Base-by-base conservation (phyloP, 2,113 vertebrate species). In the Protobothrops mucrosquamatus region DNA sequence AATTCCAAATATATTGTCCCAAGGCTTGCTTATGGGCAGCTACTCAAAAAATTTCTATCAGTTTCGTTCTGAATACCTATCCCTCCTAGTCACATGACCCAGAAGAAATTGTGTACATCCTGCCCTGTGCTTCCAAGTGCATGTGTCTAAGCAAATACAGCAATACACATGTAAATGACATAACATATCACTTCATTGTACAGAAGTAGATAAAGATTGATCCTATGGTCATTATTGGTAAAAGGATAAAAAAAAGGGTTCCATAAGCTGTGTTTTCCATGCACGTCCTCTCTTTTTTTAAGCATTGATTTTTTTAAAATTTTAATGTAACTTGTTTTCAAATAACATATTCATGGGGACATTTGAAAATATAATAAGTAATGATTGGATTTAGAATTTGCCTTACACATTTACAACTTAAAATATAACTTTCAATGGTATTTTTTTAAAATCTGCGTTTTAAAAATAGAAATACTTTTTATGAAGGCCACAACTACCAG, bases 321-420 rank as follows among this genome's bases (percentile, higher is more conserved):
- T 39, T 94, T n/a, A 29, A 23, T 29, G n/a, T 89, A 18, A 7
- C 22, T 43, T 85, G 12, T 46, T 88, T 14, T 23, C 26, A 22
- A 29, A 88, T 18, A 12, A 56, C 51, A 74, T 20, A 11, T 3
- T 24, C 89, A 14, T 43, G 46, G 81, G 23, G 7, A 43, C 46
- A 39, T 57, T 24, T 15, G 9, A 92, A 0, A 91, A 55, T 85
- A 61, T 26, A 9, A 55, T 22, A 39, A 89, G 81, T 88, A 87
- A 4, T 0, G 14, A 22, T 2, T 6, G 91, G 3, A 0, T 3
- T 0, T n/a, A 43, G 6, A 0, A 54, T 6, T 0, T 29, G 12
- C 52, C 85, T 90, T 89, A 48, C 89, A 51, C 34, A 59, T 0
- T 0, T 94, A 59, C 15, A 55, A 14, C 11, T 39, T 91, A 89